These are phyloP conservation scores for Cinclus cinclus DNA, from an alignment of 2,113 vertebrate species.

Conservation along the genomic window DNA sequence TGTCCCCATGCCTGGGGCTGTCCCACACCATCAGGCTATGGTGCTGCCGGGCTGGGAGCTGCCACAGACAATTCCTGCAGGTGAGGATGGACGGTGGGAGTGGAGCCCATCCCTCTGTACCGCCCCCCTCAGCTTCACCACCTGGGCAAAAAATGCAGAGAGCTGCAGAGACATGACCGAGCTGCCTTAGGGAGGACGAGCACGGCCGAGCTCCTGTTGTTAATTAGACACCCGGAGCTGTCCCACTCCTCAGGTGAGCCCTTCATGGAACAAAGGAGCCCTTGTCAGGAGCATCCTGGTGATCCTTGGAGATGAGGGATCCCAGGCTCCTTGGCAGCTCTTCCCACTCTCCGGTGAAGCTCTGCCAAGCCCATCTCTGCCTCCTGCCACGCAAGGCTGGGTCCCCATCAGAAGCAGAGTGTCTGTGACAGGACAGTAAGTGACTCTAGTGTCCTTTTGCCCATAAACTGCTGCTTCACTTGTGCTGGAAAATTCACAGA, in stretches of 20 bases:
- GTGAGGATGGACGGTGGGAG: background rate
- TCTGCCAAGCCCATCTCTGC: background rate
- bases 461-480: background rate
- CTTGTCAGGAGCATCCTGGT: background rate
- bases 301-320: background rate
- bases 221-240: background rate
- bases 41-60: background rate
- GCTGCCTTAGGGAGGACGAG: background rate
- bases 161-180: constrained; percentile 23
- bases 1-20: background rate
- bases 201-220: background rate
- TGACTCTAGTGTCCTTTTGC: background rate
- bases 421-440: background rate
- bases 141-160: constrained; percentile 12
- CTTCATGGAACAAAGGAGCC: background rate
- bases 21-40: background rate
- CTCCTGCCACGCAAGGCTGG: background rate
- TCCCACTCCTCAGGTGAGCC: background rate
- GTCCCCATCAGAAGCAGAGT: background rate
- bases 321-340: background rate
- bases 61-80: background rate
- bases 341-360: rapidly evolving
- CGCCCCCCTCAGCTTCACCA: background rate
- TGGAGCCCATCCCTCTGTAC: background rate
- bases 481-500: background rate